Evolutionary conservation across 1,140 invertebrate genomes (phyloP).

Genomic region (Rhopalosiphum padi): DNA sequence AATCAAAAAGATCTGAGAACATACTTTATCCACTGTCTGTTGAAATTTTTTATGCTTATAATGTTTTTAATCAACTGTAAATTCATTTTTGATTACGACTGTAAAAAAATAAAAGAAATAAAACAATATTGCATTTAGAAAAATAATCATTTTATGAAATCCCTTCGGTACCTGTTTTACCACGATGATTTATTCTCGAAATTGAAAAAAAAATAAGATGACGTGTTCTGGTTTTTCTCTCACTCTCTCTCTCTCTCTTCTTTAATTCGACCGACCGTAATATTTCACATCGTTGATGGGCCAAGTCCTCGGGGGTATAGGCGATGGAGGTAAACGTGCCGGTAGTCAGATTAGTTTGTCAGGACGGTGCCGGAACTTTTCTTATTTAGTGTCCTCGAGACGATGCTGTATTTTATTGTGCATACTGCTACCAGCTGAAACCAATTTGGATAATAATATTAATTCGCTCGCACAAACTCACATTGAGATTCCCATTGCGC

Average conservation of each 20-base stretch:
- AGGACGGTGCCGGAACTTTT: conserved; percentile 40
- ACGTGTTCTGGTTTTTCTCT: conserved; percentile 46
- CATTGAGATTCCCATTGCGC: background rate
- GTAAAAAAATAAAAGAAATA: background rate
- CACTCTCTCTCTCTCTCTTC: conserved; percentile 25
- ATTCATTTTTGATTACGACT: conserved; percentile 30
- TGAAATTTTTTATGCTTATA: background rate
- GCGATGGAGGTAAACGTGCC: conserved; percentile 45
- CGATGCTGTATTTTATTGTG: conserved; percentile 52
- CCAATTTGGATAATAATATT: conserved; percentile 54
- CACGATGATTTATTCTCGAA: conserved; percentile 40
- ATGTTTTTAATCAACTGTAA: conserved; percentile 46
- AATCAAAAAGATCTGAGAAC: conserved; percentile 14
- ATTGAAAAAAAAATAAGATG: conserved; percentile 50
- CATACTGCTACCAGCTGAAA: background rate
- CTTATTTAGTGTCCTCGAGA: conserved; percentile 54
- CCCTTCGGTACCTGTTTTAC: conserved; percentile 41
- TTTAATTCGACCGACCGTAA: conserved; percentile 49
- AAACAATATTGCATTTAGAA: conserved; percentile 38
- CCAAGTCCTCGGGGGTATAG: conserved; percentile 30
- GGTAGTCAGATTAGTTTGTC: conserved; percentile 55
- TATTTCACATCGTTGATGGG: conserved; percentile 52
- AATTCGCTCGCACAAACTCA: conserved; percentile 27
- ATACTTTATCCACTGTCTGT: conserved; percentile 13
- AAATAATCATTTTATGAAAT: conserved; percentile 48